Base-by-base conservation (phyloP, 1,140 invertebrate genomes). In the Scaptomyza graminum region DNA sequence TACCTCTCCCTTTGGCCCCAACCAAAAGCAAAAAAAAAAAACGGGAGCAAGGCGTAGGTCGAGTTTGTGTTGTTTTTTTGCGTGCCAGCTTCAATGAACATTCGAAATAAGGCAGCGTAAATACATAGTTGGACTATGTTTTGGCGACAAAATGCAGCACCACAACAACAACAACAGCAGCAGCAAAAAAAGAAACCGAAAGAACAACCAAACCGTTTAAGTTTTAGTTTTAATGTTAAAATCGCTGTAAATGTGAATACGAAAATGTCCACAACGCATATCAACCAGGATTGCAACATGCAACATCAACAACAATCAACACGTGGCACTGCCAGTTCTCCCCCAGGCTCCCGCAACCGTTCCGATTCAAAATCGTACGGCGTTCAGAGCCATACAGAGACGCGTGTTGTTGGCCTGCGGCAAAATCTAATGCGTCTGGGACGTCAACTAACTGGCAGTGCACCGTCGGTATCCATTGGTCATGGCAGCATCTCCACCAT, bases 161-260 rank as follows among this genome's bases (percentile, higher is more conserved):
- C 55, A 15, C 61, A 65, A 39, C 51, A 55, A 51, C 62, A 78
- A 18, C 79, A 63, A 16, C 51, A 74, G 1, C 56, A 65, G n/a
- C 60, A 72, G 28, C 51, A 50, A 1, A 61, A 52, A 16, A 8
- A 16, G n/a, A 44, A 43, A 11, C 37, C 54, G 6, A 51, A 43
- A 34, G 28, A 74, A 5, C 60, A 47, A n/a, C 22, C 70, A 0
- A 78, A 49, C 28, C 75, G 83, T 5, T 54, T 87, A 5, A 88
- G 87, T 39, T 76, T 88, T 31, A 87, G 79, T 51, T 88, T 87
- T 25, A 88, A 88, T 79, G 71, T 87, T 1, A 87, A 87, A 77
- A 87, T 87, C n/a, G 75, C 82, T 16, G 82, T 87, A 2, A 87
- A 87, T 82, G 82, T 88, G 0, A 82, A 87, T 41, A 87, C 82